These are phyloP conservation scores for Spea bombifrons DNA, from an alignment of 2,113 vertebrate genomes.

Conservation along the genomic window DNA sequence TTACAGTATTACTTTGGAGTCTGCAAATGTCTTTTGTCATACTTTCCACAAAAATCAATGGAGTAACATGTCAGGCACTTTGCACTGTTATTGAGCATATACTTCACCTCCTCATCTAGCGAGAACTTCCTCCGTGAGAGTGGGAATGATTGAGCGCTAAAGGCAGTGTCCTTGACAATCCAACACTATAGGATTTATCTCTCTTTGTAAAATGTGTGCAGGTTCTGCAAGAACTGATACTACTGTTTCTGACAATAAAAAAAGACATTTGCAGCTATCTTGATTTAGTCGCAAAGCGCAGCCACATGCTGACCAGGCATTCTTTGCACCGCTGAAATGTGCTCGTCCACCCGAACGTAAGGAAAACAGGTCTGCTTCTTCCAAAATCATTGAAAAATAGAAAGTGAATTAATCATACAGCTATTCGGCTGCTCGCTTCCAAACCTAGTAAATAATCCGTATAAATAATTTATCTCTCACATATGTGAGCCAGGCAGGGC, in stretches of 20 bases:
- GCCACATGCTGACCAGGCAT: conserved; percentile 16
- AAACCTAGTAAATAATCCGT: neutral
- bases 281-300: conserved; percentile 14
- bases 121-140: conserved; percentile 10
- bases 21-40: conserved; percentile 31
- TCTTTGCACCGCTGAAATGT: neutral
- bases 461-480: neutral
- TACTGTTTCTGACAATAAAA: conserved; percentile 36
- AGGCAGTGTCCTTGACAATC: conserved; percentile 41
- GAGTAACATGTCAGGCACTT: conserved; percentile 39
- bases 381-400: neutral
- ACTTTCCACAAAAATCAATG: conserved; percentile 32
- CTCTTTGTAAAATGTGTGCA: conserved; percentile 30
- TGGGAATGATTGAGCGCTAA: conserved; percentile 34
- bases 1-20: neutral
- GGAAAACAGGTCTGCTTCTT: neutral
- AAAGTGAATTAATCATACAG: neutral
- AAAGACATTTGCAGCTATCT: conserved; percentile 28
- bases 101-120: conserved; percentile 32
- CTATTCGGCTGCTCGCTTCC: neutral
- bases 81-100: conserved; percentile 40
- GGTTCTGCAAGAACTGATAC: conserved; percentile 37
- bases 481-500: neutral
- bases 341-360: neutral
- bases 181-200: conserved; percentile 39